Conservation (phyloP, 2,888 invertebrate species). For the Lottia scabra region DNA sequence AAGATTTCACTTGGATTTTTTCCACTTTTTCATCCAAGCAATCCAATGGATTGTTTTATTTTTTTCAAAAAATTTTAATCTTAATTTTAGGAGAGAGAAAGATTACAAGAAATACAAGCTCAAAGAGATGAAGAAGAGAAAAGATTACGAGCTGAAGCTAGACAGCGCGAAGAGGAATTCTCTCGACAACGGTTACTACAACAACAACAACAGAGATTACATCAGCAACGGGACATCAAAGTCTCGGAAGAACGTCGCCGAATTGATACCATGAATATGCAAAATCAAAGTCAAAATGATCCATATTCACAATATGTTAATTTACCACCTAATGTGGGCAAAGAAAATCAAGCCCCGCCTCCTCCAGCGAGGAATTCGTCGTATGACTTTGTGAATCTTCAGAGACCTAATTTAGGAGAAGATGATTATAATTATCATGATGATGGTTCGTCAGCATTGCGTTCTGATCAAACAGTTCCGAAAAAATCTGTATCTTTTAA, state of each 20-base stretch:
- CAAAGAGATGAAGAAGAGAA: slow-evolving; percentile 71
- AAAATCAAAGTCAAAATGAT: slow-evolving; percentile 12
- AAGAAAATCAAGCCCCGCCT: slow-evolving; percentile 56
- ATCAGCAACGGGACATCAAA: slow-evolving; percentile 50
- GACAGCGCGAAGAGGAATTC: slow-evolving; percentile 66
- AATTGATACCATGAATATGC: slow-evolving; percentile 41
- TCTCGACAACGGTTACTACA: slow-evolving; percentile 45
- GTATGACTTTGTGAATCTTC: slow-evolving; percentile 70
- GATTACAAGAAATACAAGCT: slow-evolving; percentile 64
- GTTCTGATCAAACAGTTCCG: slow-evolving; percentile 40
- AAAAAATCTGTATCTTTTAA: slow-evolving; percentile 70
- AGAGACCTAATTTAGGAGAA: background rate
- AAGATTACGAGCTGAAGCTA: slow-evolving; percentile 68
- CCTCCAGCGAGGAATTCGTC: slow-evolving; percentile 92
- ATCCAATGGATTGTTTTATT: too few relatives aligned
- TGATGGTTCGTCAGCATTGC: slow-evolving; percentile 10
- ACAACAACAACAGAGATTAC: slow-evolving; percentile 44
- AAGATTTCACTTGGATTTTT: too few relatives aligned
- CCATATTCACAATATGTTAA: slow-evolving; percentile 50
- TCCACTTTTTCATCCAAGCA: too few relatives aligned
- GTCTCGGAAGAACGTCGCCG: slow-evolving; percentile 51
- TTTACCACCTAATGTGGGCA: slow-evolving; percentile 39
- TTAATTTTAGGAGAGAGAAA: slow-evolving; percentile 55
- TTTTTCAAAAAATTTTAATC: background rate
- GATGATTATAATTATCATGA: background rate